A percentile compares a stretch with the other conserved stretches of the same genome.
These are phyloP conservation scores for Hippocampus guttulatus DNA, from an alignment of 2,113 vertebrate species.

Conservation along the genomic window DNA sequence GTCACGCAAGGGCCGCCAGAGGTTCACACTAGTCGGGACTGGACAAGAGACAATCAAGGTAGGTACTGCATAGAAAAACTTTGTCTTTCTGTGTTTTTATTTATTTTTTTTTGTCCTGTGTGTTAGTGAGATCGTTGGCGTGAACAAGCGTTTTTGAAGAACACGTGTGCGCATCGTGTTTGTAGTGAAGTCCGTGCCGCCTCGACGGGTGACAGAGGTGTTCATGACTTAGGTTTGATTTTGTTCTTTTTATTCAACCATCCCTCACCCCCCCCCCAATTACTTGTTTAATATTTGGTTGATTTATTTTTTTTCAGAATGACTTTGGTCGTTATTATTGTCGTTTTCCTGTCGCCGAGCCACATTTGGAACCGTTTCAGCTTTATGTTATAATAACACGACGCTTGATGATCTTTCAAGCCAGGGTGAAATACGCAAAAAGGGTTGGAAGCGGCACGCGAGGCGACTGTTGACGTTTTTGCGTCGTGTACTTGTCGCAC, in stretches of 20 bases:
- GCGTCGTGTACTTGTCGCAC: conserved; percentile 56
- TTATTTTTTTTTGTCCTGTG: conserved; percentile 42
- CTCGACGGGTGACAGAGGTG: conserved; percentile 41
- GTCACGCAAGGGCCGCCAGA: conserved; percentile 59
- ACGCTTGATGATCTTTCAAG: background rate
- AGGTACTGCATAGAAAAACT: conserved; percentile 53
- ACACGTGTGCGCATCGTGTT: conserved; percentile 11
- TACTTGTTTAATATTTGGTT: conserved; percentile 18
- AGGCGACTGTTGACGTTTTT: conserved; percentile 13
- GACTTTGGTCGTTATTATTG: background rate
- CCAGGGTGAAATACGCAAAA: background rate
- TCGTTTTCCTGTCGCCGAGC: background rate
- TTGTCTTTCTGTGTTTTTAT: conserved; percentile 34
- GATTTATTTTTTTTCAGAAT: too few species aligned
- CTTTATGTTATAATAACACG: background rate
- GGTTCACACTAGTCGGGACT: conserved; percentile 57
- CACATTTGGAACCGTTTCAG: background rate
- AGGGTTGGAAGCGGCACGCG: background rate
- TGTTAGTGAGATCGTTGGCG: conserved; percentile 23
- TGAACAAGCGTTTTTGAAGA: conserved; percentile 23
- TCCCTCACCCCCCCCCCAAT: background rate
- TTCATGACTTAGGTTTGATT: background rate
- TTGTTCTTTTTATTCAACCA: conserved; percentile 21
- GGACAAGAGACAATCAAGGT: conserved; percentile 44
- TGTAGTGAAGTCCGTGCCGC: background rate